A percentile compares a stretch with the other conserved stretches of the same genome.
These are phyloP conservation scores for Rhadinocentrus ornatus DNA, from an alignment of 2,797 vertebrate genomes.

Conservation along the genomic window DNA sequence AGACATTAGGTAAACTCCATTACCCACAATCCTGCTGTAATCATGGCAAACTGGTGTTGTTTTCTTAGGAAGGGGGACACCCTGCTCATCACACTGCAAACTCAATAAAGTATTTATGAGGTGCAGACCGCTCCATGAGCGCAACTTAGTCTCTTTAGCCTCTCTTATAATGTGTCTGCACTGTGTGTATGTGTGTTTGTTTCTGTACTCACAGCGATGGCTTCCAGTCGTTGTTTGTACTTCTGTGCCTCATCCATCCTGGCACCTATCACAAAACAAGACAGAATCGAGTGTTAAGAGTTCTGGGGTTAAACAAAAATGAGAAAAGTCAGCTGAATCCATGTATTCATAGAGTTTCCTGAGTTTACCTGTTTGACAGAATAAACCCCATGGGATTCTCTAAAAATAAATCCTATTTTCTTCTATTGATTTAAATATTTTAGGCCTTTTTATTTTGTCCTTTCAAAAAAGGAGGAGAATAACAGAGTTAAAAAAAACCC, in stretches of 20 bases:
- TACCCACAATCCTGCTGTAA: slow-evolving; percentile 51
- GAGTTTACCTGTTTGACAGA: background rate
- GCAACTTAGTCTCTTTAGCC: slow-evolving; percentile 31
- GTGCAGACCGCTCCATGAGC: slow-evolving; percentile 45
- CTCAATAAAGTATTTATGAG: slow-evolving; percentile 75
- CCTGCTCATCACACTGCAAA: slow-evolving; percentile 48
- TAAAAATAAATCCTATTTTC: background rate
- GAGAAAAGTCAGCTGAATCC: slow-evolving; percentile 3
- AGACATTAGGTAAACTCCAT: slow-evolving; percentile 40
- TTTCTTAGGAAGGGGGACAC: slow-evolving; percentile 59
- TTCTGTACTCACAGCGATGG: slow-evolving; percentile 79
- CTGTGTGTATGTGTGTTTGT: slow-evolving; percentile 16
- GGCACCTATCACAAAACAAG: slow-evolving; percentile 63
- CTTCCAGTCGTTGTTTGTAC: slow-evolving; percentile 83
- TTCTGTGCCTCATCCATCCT: slow-evolving; percentile 83
- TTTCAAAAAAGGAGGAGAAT: background rate
- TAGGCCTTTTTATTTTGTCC: background rate
- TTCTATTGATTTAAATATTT: slow-evolving; percentile 5
- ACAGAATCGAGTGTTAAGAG: slow-evolving; percentile 33
- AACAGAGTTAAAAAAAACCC: too few species aligned
- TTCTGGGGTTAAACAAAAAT: slow-evolving; percentile 45
- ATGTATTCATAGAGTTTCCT: background rate
- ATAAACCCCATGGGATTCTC: background rate
- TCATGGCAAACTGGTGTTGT: slow-evolving; percentile 67
- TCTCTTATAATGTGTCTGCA: background rate